Percentiles rank a stretch among this genome's conserved stretches.
These are phyloP conservation scores for Ochotona curzoniae DNA, from an alignment of 2,113 vertebrate genomes.

Conservation along the genomic window DNA sequence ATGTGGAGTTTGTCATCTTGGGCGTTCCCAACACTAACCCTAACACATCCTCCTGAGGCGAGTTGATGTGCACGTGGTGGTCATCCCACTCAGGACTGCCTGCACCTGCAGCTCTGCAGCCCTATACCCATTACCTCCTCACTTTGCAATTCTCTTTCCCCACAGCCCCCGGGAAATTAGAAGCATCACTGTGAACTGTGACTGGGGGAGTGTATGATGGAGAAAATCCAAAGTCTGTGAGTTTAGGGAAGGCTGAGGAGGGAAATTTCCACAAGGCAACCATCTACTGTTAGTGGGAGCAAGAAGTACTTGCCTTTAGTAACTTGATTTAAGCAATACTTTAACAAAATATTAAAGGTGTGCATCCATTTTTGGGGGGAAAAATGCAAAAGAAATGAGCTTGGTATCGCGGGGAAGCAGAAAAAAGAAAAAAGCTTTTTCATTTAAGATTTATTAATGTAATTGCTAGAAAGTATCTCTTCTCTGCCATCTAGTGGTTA, in stretches of 20 bases:
- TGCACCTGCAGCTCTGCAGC: background rate
- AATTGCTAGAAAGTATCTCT: background rate
- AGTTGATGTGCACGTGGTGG: too few species aligned
- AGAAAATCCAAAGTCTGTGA: background rate
- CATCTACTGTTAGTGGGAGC: background rate
- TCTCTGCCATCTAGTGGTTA: constrained; percentile 27
- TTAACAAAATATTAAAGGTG: constrained; percentile 9
- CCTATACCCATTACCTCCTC: too few species aligned
- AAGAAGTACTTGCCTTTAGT: background rate
- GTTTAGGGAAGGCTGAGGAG: background rate
- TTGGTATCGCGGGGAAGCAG: background rate
- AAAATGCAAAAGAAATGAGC: background rate
- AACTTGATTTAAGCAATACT: background rate
- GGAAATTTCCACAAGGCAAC: background rate
- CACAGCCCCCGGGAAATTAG: too few species aligned
- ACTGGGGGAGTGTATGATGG: background rate
- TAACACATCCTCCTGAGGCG: too few species aligned
- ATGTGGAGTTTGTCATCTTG: background rate
- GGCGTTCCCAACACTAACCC: too few species aligned
- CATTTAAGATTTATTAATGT: background rate
- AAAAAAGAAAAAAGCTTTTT: background rate
- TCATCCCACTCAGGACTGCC: background rate
- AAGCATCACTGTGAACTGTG: too few species aligned
- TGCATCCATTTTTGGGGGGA: background rate
- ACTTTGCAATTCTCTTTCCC: background rate